A percentile compares a stretch with the other conserved stretches of the same genome.
phyloP scores from a whole-genome alignment of 2,888 invertebrate genomes.

The Leucophora obtusa region DNA sequence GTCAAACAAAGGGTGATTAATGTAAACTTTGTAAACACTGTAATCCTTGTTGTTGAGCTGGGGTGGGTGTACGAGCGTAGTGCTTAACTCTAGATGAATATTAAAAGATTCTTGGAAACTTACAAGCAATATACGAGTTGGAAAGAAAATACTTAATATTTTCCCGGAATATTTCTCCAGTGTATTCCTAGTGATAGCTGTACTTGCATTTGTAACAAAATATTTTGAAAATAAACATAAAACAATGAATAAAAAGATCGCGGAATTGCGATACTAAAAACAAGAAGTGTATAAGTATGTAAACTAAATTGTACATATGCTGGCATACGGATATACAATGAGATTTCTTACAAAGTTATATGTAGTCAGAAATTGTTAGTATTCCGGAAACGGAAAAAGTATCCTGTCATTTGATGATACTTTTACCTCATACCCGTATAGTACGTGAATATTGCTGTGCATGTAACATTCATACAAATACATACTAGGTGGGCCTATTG shows the following conservation, averaged over 20 bases:
- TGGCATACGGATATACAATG: not conserved
- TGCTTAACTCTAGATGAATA: too few species aligned
- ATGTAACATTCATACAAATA: too few species aligned
- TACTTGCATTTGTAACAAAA: not conserved
- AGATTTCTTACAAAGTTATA: constrained; percentile 1
- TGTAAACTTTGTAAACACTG: too few species aligned
- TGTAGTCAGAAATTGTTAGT: not conserved
- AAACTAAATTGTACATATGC: not conserved
- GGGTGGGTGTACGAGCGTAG: too few species aligned
- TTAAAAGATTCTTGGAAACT: too few species aligned
- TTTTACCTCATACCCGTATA: constrained; percentile 33
- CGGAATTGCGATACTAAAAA: constrained; percentile 18
- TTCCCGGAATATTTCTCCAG: too few species aligned
- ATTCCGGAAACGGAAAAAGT: constrained; percentile 50
- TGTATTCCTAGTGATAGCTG: too few species aligned
- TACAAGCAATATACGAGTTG: too few species aligned
- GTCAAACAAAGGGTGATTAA: too few species aligned
- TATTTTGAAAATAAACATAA: constrained; percentile 35
- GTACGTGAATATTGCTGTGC: not conserved
- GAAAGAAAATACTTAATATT: too few species aligned
- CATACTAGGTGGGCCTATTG: too few species aligned
- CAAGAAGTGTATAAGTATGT: not conserved
- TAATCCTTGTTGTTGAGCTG: too few species aligned
- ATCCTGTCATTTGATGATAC: constrained; percentile 44
- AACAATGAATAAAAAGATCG: constrained; percentile 31